Conservation (phyloP, 2,113 vertebrate species). For the Protobothrops flavoviridis region DNA sequence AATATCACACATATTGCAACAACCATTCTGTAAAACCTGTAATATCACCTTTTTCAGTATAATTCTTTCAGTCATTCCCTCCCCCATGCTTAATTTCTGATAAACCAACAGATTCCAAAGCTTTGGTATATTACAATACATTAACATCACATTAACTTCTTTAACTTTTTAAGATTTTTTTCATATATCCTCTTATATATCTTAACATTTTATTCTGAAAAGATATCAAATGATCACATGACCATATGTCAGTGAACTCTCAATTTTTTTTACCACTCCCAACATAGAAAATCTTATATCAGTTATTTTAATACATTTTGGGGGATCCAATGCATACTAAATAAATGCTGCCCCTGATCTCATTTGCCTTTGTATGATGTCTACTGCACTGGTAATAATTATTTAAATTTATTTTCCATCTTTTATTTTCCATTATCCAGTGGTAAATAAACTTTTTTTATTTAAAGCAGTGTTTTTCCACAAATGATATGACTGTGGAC, state of each 20-base stretch:
- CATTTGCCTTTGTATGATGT: too few relatives aligned
- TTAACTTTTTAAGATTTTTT: neutral
- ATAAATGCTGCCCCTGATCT: neutral
- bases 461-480: neutral
- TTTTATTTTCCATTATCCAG: too few relatives aligned
- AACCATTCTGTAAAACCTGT: neutral
- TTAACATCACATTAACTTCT: neutral
- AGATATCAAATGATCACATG: neutral
- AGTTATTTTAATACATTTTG: too few relatives aligned
- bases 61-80: neutral
- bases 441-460: too few relatives aligned
- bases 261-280: too few relatives aligned
- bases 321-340: too few relatives aligned
- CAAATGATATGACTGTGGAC: too few relatives aligned
- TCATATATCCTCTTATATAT: neutral
- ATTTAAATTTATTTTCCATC: too few relatives aligned
- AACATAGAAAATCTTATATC: too few relatives aligned
- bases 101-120: neutral
- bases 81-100: neutral
- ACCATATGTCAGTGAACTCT: neutral
- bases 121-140: neutral
- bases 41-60: neutral
- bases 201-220: neutral
- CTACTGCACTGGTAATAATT: too few relatives aligned
- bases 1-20: neutral